Percentiles rank a stretch among this genome's conserved stretches.
Conservation (phyloP, 2,888 invertebrate genomes). For the Ernsta delagoae region DNA sequence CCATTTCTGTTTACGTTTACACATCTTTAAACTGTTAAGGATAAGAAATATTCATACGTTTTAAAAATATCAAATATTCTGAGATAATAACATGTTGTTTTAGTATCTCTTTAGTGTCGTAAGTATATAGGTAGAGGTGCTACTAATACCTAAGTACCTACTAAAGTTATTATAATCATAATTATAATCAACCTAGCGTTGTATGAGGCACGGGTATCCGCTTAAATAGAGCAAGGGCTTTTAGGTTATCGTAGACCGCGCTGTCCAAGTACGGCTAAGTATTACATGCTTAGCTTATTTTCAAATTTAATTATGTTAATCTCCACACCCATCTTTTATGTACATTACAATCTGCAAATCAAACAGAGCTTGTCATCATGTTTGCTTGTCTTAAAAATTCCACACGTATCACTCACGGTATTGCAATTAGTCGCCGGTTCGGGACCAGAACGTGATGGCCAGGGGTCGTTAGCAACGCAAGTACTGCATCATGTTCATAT, state of each 20-base stretch:
- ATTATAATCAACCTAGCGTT: no score
- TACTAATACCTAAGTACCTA: no score
- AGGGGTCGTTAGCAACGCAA: conserved; percentile 34
- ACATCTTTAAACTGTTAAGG: not conserved
- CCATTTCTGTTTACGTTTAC: not conserved
- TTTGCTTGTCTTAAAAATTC: conserved; percentile 39
- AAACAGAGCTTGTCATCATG: conserved; percentile 27
- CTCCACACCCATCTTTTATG: conserved; percentile 17
- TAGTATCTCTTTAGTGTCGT: no score
- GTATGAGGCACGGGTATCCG: no score
- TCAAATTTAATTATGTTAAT: conserved; percentile 14
- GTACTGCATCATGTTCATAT: conserved; percentile 27
- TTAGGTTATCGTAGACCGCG: no score
- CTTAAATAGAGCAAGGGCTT: no score
- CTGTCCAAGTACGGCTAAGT: no score
- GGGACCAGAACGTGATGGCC: conserved; percentile 31
- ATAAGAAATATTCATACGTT: no score
- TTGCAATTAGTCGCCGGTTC: conserved; percentile 38
- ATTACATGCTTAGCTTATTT: not conserved
- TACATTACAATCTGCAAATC: not conserved
- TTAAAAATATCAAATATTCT: no score
- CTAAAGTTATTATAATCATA: no score
- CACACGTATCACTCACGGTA: conserved; percentile 39
- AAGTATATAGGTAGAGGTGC: no score
- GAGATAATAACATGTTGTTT: no score